Evolutionary conservation across 2,888 invertebrate species (phyloP).

Genomic region (Colostygia pectinataria): DNA sequence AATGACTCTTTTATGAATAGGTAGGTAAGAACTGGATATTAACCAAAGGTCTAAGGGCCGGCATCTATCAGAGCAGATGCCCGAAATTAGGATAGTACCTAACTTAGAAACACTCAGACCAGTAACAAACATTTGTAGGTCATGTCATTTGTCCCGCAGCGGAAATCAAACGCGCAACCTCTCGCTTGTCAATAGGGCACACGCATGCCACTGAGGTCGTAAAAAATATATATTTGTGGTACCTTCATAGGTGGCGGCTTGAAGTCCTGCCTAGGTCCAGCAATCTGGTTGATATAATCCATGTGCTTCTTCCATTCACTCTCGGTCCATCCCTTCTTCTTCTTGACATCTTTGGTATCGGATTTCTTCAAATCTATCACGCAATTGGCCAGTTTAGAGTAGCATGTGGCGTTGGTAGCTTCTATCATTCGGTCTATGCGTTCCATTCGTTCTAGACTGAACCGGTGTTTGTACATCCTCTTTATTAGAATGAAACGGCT

Average conservation of each 20-base stretch:
- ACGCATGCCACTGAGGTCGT: too few species aligned
- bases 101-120: too few species aligned
- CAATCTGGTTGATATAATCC: constrained; percentile 68
- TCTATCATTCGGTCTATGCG: constrained; percentile 67
- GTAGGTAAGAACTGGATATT: too few species aligned
- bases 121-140: too few species aligned
- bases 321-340: constrained; percentile 64
- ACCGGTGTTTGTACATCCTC: constrained; percentile 55
- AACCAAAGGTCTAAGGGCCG: too few species aligned
- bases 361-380: constrained; percentile 61
- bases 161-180: too few species aligned
- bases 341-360: constrained; percentile 59
- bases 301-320: constrained; percentile 76
- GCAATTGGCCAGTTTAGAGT: constrained; percentile 68
- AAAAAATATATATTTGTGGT: too few species aligned
- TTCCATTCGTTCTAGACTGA: constrained; percentile 57
- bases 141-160: too few species aligned
- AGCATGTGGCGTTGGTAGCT: constrained; percentile 59
- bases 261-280: constrained; percentile 56
- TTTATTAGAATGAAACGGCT: constrained; percentile 63
- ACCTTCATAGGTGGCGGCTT: constrained; percentile 51
- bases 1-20: too few species aligned
- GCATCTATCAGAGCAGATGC: too few species aligned
- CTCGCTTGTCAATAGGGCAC: too few species aligned
- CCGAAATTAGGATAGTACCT: too few species aligned